Conservation (phyloP, 2,888 invertebrate genomes). For the Papilio demoleus region DNA sequence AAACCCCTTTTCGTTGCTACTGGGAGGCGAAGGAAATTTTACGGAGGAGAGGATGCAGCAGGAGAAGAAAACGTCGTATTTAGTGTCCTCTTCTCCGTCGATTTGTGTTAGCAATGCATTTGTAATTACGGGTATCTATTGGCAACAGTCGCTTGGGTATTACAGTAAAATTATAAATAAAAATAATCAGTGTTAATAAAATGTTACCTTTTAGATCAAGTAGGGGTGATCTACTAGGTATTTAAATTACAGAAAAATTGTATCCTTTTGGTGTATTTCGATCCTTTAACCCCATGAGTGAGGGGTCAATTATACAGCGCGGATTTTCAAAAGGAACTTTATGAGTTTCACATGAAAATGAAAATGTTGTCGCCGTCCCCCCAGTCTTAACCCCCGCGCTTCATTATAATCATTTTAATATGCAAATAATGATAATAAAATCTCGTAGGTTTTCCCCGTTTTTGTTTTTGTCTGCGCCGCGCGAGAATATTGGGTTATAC, state of each 20-base stretch:
- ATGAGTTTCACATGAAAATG: slow-evolving; percentile 43
- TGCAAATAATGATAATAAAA: slow-evolving; percentile 83
- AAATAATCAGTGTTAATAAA: no score
- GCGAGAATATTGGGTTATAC: slow-evolving; percentile 77
- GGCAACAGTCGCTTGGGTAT: no score
- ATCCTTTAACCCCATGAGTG: slow-evolving; percentile 35
- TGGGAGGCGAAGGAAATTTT: no score
- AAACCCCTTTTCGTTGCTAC: no score
- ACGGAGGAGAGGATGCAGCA: no score
- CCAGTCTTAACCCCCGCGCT: slow-evolving; percentile 55
- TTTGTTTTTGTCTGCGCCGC: slow-evolving; percentile 73
- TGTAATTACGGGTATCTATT: no score
- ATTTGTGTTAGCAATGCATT: no score
- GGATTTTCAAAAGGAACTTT: slow-evolving; percentile 41
- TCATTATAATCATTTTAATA: slow-evolving; percentile 82
- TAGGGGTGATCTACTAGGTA: neutral
- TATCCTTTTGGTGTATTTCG: slow-evolving; percentile 24
- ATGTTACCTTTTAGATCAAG: neutral
- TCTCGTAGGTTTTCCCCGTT: slow-evolving; percentile 69
- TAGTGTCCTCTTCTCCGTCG: no score
- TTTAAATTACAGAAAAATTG: slow-evolving; percentile 16
- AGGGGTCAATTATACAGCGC: slow-evolving; percentile 37
- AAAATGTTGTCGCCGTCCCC: slow-evolving; percentile 45
- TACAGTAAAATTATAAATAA: no score
- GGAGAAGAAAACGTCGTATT: no score